Evolutionary conservation across 2,888 invertebrate genomes (phyloP), one percentile per base, ranked within the genome.

Genomic region (Polymixis flavicincta): DNA sequence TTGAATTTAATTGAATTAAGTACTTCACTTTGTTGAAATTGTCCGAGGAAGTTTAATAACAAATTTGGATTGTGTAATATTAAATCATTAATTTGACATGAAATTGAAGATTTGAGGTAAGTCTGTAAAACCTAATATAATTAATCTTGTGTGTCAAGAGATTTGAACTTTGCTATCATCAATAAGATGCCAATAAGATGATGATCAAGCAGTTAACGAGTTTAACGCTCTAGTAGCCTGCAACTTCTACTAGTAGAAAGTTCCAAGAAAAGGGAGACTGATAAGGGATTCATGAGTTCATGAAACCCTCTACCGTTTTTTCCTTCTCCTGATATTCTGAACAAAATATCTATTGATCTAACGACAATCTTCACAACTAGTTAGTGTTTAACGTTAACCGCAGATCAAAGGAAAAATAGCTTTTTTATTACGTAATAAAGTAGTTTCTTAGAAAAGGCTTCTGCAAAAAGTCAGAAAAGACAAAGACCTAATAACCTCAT

Each of bases 1-100:
- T 71, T 54, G 70, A 82, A 76, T 72, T 74, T 80, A 77, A 85
- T 84, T 83, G 57, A 82, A 85, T 85, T 74, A 81, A 74, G 68
- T 84, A 71, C 73, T 76, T n/a, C 60, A 60, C 70, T 67, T 37
- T 77, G 80, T 82, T 80, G 60, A 81, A 76, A 78, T 75, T 71
- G 76, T 70, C 50, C 54, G 28, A 74, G 67, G 45, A 68, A 82
- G 76, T 77, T 54, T 64, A 54, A 55, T 72, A 67, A 70, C 65
- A 63, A 70, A 73, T 76, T 73, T 63, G 13, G 45, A 74, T 79
- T 77, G 69, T 65, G 32, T 61, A 59, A 80, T 74, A 68, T 83
- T 71, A 50, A 78, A 78, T 68, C 19, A 60, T 78, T 81, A 72
- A 64, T 71, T 67, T 67, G 45, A 60, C 22, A 57, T 9, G 48